phyloP scores from a whole-genome alignment of 2,888 invertebrate species.

The Cheilosia scutellata region DNA sequence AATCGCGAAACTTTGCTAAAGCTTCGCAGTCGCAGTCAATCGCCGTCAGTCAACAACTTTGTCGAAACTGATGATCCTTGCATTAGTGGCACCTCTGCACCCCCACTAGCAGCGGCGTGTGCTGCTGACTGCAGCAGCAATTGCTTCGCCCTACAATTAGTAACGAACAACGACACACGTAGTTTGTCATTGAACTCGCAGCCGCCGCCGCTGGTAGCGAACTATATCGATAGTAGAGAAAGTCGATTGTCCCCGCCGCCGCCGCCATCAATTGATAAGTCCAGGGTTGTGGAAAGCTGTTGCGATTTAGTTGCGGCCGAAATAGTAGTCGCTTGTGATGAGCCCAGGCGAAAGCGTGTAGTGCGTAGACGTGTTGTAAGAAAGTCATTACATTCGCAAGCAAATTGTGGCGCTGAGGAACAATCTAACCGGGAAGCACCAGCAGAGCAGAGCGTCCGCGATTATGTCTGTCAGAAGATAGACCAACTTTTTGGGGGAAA shows the following conservation, averaged over 20 bases:
- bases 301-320: constrained; percentile 27
- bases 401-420: constrained; percentile 11
- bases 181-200: constrained; percentile 57
- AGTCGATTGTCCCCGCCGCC: neutral
- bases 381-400: constrained; percentile 48
- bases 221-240: constrained; percentile 28
- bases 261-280: constrained; percentile 34
- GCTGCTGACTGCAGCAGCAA: constrained; percentile 68
- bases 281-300: constrained; percentile 36
- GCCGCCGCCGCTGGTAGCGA: neutral
- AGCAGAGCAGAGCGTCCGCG: constrained; percentile 30
- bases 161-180: constrained; percentile 7
- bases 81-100: constrained; percentile 28
- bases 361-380: constrained; percentile 69
- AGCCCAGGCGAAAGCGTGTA: constrained; percentile 64
- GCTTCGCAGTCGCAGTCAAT: constrained; percentile 47
- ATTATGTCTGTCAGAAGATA: constrained; percentile 65
- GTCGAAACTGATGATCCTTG: constrained; percentile 50
- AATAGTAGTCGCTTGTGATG: constrained; percentile 57
- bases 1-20: constrained; percentile 11
- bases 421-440: neutral
- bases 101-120: constrained; percentile 41
- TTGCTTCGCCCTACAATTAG: constrained; percentile 4
- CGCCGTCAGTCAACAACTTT: constrained; percentile 27
- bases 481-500: constrained; percentile 61